Conservation (phyloP, 2,888 invertebrate species). For the Anagyrus pseudococci region DNA sequence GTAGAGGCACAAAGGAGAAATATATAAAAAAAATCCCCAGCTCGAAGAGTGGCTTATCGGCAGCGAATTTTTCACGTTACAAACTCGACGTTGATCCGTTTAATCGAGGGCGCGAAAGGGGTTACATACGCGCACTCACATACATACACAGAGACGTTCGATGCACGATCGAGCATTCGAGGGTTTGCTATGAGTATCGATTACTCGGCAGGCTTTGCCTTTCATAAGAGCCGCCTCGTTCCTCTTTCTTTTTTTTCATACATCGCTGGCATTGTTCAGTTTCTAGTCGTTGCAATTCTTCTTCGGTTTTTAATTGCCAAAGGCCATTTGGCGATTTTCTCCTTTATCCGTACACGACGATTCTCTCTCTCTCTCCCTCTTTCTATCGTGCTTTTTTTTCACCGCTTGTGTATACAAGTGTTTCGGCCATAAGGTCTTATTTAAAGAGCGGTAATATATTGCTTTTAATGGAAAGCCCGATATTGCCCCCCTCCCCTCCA, state of each 20-base stretch:
- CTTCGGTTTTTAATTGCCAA: slow-evolving; percentile 22
- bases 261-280: not conserved
- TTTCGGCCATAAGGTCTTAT: slow-evolving; percentile 24
- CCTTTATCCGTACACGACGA: not conserved
- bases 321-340: slow-evolving; percentile 29
- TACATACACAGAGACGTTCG: not conserved
- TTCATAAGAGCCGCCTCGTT: not conserved
- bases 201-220: slow-evolving; percentile 8
- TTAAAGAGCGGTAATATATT: slow-evolving; percentile 11
- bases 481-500: not conserved
- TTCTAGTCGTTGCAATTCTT: not conserved
- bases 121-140: not conserved
- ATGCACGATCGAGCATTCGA: slow-evolving; percentile 25
- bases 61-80: too few relatives aligned
- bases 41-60: too few relatives aligned
- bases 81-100: too few relatives aligned
- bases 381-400: too few relatives aligned
- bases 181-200: slow-evolving; percentile 24
- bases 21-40: too few relatives aligned
- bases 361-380: too few relatives aligned
- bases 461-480: not conserved
- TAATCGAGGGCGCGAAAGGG: not conserved
- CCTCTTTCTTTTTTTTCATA: not conserved
- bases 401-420: slow-evolving; percentile 6
- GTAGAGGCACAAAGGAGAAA: too few relatives aligned